Evolutionary conservation across 2,113 vertebrate species (phyloP).

Genomic region (Accipiter virgatus): DNA sequence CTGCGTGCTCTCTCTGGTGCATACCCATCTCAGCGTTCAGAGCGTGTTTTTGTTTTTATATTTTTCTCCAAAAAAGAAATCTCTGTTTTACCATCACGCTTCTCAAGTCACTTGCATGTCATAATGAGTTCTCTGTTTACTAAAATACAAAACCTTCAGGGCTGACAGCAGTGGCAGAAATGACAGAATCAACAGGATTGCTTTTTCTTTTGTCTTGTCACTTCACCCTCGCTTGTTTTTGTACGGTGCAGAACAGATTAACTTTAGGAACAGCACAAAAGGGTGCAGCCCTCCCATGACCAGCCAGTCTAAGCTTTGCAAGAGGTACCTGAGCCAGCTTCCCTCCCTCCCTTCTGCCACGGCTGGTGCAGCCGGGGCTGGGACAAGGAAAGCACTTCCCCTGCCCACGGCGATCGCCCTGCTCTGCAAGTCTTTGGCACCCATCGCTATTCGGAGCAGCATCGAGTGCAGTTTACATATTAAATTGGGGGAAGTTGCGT

Average conservation of each 20-base stretch:
- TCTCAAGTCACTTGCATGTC: not conserved
- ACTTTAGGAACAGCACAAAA: not conserved
- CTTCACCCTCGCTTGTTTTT: not conserved
- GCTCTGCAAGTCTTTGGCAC: not conserved
- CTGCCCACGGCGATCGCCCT: not conserved
- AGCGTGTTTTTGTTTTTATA: not conserved
- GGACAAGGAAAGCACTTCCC: not conserved
- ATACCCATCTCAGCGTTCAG: not conserved
- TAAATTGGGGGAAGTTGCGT: fast-evolving
- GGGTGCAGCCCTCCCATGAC: not conserved
- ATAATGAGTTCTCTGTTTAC: conserved; percentile 16
- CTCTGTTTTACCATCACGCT: not conserved
- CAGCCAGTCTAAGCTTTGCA: not conserved
- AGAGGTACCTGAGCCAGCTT: not conserved
- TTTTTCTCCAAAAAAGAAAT: not conserved
- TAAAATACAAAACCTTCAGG: conserved; percentile 5
- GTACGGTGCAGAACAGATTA: not conserved
- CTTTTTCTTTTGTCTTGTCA: conserved; percentile 19
- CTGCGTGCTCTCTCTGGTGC: not conserved
- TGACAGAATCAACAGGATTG: not conserved
- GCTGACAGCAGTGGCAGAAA: conserved; percentile 15
- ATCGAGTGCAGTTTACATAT: not conserved
- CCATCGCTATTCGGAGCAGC: not conserved
- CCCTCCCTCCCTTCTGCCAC: not conserved
- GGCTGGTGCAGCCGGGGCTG: not conserved